A percentile compares a stretch with the other conserved stretches of the same genome.
Evolutionary conservation across 2,797 vertebrate genomes (phyloP).

Genomic region (Intellagama lesueurii): DNA sequence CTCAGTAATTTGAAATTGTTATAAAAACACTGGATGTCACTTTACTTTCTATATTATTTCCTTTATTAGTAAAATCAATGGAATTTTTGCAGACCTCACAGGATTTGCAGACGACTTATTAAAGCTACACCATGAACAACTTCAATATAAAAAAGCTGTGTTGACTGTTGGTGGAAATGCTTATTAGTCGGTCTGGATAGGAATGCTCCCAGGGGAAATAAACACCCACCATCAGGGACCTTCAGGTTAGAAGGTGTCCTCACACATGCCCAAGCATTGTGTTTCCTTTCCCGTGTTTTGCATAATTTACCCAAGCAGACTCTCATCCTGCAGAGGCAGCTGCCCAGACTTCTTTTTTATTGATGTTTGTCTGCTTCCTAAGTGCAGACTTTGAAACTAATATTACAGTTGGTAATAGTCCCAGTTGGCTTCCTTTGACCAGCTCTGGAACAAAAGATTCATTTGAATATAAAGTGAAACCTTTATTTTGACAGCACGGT

Average conservation of each 20-base stretch:
- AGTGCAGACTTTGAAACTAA: slow-evolving; percentile 66
- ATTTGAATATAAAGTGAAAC: slow-evolving; percentile 69
- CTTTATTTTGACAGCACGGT: slow-evolving; percentile 71
- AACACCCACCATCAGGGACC: not conserved
- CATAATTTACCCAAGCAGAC: not conserved
- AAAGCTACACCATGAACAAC: slow-evolving; percentile 19
- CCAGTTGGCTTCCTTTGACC: slow-evolving; percentile 56
- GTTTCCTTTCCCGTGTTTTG: slow-evolving; percentile 44
- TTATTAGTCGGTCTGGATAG: not conserved
- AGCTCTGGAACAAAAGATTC: slow-evolving; percentile 63
- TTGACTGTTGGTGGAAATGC: slow-evolving; percentile 34
- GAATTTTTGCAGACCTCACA: slow-evolving; percentile 4
- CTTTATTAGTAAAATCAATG: slow-evolving; percentile 15
- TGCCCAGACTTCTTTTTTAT: slow-evolving; percentile 35
- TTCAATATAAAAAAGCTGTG: not conserved
- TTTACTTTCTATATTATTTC: slow-evolving; percentile 27
- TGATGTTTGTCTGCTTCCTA: slow-evolving; percentile 51
- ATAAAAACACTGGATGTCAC: not conserved
- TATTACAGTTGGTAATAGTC: slow-evolving; percentile 62
- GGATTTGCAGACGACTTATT: not conserved
- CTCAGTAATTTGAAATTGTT: slow-evolving; percentile 31
- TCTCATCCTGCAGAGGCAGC: slow-evolving; percentile 50
- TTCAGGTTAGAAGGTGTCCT: slow-evolving; percentile 34
- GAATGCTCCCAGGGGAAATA: slow-evolving; percentile 31
- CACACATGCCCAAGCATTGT: slow-evolving; percentile 15